These are phyloP conservation scores for Acromyrmex echinatior DNA, from an alignment of 1,140 invertebrate species.

Conservation along the genomic window DNA sequence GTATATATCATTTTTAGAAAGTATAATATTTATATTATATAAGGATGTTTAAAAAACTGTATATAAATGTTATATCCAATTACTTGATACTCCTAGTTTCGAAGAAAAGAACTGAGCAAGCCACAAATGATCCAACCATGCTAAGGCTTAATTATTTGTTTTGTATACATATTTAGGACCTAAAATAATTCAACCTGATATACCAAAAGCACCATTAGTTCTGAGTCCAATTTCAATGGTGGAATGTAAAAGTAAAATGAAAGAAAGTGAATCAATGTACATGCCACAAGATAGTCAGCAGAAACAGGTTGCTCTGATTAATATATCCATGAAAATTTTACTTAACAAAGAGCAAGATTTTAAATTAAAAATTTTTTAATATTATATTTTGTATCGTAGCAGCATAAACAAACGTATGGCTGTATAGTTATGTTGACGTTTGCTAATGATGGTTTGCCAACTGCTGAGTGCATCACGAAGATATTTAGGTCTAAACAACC, in stretches of 20 bases:
- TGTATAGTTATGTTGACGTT: conserved; percentile 81
- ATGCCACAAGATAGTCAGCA: conserved; percentile 29
- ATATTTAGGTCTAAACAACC: conserved; percentile 78
- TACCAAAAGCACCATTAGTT: conserved; percentile 79
- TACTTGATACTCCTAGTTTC: too few species aligned
- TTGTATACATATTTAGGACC: conserved; percentile 32
- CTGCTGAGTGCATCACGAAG: conserved; percentile 72
- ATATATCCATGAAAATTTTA: neutral
- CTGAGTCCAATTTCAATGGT: conserved; percentile 67
- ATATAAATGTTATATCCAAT: too few species aligned
- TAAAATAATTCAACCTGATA: conserved; percentile 68
- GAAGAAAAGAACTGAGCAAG: too few species aligned
- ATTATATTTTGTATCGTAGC: conserved; percentile 16
- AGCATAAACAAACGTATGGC: conserved; percentile 68
- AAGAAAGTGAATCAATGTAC: neutral
- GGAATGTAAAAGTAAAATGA: neutral
- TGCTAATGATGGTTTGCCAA: conserved; percentile 75
- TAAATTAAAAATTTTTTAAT: neutral
- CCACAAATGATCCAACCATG: too few species aligned
- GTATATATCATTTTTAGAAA: too few species aligned
- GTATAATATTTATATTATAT: too few species aligned
- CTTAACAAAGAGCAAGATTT: neutral
- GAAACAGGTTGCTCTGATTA: conserved; percentile 61
- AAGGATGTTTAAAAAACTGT: too few species aligned
- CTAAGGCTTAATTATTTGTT: conserved; percentile 10